Base-by-base conservation (phyloP, 2,888 invertebrate genomes). In the Drosophila mayaguana region DNA sequence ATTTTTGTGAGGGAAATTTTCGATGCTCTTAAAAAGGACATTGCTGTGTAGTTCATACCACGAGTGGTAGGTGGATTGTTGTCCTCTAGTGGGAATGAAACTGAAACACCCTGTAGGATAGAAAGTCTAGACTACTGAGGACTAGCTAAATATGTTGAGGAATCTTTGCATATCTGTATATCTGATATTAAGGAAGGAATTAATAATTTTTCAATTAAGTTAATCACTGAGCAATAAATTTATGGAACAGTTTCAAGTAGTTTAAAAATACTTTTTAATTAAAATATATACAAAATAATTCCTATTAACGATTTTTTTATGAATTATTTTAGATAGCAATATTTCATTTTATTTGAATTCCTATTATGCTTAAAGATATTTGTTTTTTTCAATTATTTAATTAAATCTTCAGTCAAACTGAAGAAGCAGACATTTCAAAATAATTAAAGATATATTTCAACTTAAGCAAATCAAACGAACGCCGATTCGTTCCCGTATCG, bases 391-490 rank as follows among this genome's bases (percentile, higher is more conserved):
- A 28, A 28, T 28, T 28, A 28, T 28, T 28, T 14, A 36, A 34
- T 34, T 32, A 20, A 51, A 16, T 51, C 20, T 16, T 36, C 2
- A 20, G 16, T 5, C 14, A 20, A 34, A 9, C 20, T 20, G 20
- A 34, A 14, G 6, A n/a, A n/a, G 11, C n/a, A 40, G 25, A 54
- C 14, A 40, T 18, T 40, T 18, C 16, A 20, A 36, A 36, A 22
- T 22, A 34, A 22, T 46, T 38, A 28, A 38, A 16, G 20, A 20
- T 40, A 16, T 28, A 7, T 4, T 36, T 34, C 48, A n/a, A 32
- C 9, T 18, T 22, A 25, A 66, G 38, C 32, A 55, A 63, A 48
- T 67, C 59, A 63, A 66, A 66, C 22, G 48, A 69, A 55, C 22
- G 48, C 50, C 50, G 46, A 56, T 36, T 14, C 54, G 54, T 48